These are phyloP conservation scores for Acrobasis consociella DNA, from an alignment of 2,888 invertebrate species.

Conservation along the genomic window DNA sequence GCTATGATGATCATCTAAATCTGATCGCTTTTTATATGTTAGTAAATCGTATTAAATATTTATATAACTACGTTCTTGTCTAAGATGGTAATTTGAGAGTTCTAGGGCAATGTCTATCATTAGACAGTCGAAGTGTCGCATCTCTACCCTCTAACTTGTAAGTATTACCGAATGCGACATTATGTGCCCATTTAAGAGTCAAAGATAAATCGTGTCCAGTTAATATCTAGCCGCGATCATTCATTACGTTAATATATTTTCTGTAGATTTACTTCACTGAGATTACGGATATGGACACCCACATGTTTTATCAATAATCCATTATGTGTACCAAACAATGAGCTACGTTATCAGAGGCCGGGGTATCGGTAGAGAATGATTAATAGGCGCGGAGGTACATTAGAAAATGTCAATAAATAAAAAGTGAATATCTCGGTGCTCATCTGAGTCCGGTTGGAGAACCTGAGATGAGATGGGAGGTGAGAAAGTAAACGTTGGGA, in stretches of 20 bases:
- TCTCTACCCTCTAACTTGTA: not conserved
- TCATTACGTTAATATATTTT: conserved; percentile 64
- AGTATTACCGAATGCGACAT: conserved; percentile 1
- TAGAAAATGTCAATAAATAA: conserved; percentile 82
- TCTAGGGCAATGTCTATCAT: too few species aligned
- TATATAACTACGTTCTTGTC: too few species aligned
- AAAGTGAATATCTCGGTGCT: conserved; percentile 69
- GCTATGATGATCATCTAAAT: too few species aligned
- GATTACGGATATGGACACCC: conserved; percentile 80
- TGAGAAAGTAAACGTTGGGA: conserved; percentile 27
- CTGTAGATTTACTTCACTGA: conserved; percentile 62
- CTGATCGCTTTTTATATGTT: too few species aligned
- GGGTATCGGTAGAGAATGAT: conserved; percentile 68
- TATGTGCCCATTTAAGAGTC: conserved; percentile 18
- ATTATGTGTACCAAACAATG: conserved; percentile 80
- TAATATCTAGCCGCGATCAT: conserved; percentile 72
- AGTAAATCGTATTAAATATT: too few species aligned
- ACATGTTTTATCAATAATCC: conserved; percentile 81
- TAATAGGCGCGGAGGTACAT: conserved; percentile 68
- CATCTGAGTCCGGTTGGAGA: conserved; percentile 50
- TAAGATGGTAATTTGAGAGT: too few species aligned
- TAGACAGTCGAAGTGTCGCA: not conserved
- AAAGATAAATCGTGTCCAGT: conserved; percentile 48
- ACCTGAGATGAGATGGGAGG: conserved; percentile 50
- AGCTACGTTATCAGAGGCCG: conserved; percentile 68